Evolutionary conservation across 2,888 invertebrate species (phyloP), one percentile per base, ranked within the genome.

Genomic region (Choreutis nemorana): DNA sequence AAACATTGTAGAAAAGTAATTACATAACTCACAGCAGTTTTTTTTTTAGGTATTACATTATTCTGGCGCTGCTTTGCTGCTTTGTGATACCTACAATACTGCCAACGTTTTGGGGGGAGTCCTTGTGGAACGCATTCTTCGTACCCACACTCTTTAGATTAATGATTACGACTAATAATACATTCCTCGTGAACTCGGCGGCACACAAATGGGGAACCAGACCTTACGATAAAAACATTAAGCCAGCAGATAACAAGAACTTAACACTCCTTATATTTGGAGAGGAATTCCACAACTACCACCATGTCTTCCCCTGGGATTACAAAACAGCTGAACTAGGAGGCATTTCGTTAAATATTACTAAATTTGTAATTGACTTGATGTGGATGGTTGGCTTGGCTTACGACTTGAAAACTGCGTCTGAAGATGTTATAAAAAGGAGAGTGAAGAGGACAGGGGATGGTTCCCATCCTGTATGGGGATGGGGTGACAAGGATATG

Each of bases 191-290:
- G 2, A 92, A 92, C 63, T 89, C 89, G 42, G 88, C 87, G 0
- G 91, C 92, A 5, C 91, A 92, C 58, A 84, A 89, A 49, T 91
- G 87, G 81, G 93, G 93, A 40, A 85, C 81, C 57, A 86, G 83
- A 50, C 92, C 93, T 1, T 93, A 90, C 52, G 92, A 94, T 56
- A 79, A 77, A 83, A 83, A 52, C 70, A 75, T 29, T 11, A 6
- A 4, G 6, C 16, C 20, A 2, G 36, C 36, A 0, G 49, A 65
- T 32, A 61, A 50, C 18, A 3, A 38, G 0, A 7, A 32, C 0
- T 47, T 54, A 1, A 41, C 50, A 1, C 2, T 58, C 0, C 16
- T 37, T 1, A 37, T 53, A 0, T 35, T 60, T 48, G 85, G 85
- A 11, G 85, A 87, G 54, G 89, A 88, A n/a, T 88, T 86, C 83